Evolutionary conservation across 2,888 invertebrate species (phyloP).

Genomic region (Timema podura): DNA sequence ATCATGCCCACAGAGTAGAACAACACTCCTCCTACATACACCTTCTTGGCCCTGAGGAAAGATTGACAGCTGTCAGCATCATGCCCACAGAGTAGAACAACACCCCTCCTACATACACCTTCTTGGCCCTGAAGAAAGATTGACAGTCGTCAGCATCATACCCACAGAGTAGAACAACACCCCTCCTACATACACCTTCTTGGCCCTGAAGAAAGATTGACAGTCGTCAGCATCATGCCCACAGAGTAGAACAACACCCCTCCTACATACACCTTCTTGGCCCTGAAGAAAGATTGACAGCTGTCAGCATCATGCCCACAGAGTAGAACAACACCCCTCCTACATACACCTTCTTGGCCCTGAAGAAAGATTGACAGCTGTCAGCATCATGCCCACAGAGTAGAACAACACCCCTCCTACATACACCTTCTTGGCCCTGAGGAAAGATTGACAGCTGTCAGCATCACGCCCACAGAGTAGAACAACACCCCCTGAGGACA

Average conservation of each 20-base stretch:
- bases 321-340: slow-evolving; percentile 86
- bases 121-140: slow-evolving; percentile 63
- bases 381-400: slow-evolving; percentile 80
- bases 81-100: slow-evolving; percentile 86
- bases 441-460: slow-evolving; percentile 63
- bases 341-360: slow-evolving; percentile 83
- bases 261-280: slow-evolving; percentile 80
- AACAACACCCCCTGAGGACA: slow-evolving; percentile 86
- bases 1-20: slow-evolving; percentile 88
- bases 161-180: slow-evolving; percentile 83
- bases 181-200: slow-evolving; percentile 82
- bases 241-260: slow-evolving; percentile 83
- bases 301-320: slow-evolving; percentile 84
- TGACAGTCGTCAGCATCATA: slow-evolving; percentile 78
- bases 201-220: slow-evolving; percentile 61
- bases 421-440: slow-evolving; percentile 82
- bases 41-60: slow-evolving; percentile 70
- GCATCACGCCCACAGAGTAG: slow-evolving; percentile 83
- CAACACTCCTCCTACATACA: slow-evolving; percentile 85
- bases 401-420: slow-evolving; percentile 85
- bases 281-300: slow-evolving; percentile 57
- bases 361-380: slow-evolving; percentile 60
- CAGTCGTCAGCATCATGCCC: slow-evolving; percentile 85
- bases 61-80: slow-evolving; percentile 66
- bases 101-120: slow-evolving; percentile 84